Conservation (phyloP, 2,113 vertebrate species). For the Thryonomys swinderianus region DNA sequence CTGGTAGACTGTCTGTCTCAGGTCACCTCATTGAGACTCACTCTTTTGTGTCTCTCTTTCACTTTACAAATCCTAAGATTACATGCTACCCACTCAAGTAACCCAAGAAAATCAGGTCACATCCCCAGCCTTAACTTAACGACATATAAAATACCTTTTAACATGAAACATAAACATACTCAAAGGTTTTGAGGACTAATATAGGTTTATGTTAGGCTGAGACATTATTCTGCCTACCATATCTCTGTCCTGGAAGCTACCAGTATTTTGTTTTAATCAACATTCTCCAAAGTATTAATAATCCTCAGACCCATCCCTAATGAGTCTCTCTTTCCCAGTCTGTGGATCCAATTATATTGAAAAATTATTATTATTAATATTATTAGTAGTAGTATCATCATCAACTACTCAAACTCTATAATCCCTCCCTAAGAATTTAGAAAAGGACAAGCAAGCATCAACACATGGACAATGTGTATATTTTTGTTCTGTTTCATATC, state of each 20-base stretch:
- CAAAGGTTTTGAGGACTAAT: neutral
- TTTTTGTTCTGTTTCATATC: neutral
- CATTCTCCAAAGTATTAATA: neutral
- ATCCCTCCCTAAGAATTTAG: neutral
- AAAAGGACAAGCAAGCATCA: neutral
- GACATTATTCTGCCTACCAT: neutral
- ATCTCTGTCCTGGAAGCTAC: neutral
- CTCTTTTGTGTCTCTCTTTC: neutral
- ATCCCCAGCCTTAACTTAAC: neutral
- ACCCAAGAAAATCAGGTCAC: neutral
- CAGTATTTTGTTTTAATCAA: neutral
- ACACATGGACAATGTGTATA: neutral
- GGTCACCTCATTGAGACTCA: accelerated
- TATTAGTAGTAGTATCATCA: neutral
- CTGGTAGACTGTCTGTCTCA: neutral
- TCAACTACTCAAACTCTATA: neutral
- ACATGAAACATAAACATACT: neutral
- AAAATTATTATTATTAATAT: neutral
- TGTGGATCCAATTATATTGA: neutral
- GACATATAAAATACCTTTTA: neutral
- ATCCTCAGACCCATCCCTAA: neutral
- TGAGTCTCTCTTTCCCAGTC: neutral
- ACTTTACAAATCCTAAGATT: neutral
- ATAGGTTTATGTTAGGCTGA: neutral
- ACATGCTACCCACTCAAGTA: neutral